Conservation (phyloP, 2,797 vertebrate genomes). For the Aulostomus chinensis region DNA sequence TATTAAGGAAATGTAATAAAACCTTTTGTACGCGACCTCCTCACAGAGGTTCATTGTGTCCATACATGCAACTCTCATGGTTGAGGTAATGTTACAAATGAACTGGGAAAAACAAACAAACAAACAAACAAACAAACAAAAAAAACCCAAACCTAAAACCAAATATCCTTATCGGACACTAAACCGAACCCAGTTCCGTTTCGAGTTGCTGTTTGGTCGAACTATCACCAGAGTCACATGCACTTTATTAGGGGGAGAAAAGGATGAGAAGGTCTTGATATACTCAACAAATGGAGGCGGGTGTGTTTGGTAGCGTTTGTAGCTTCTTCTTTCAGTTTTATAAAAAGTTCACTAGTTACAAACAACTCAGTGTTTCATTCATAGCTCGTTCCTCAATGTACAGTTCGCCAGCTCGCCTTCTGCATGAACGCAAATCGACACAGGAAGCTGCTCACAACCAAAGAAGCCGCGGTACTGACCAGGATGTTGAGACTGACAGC, state of each 20-base stretch:
- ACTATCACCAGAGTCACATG: constrained; percentile 89
- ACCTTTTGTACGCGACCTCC: constrained; percentile 91
- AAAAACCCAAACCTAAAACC: too few species aligned
- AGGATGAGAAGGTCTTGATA: constrained; percentile 78
- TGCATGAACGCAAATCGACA: constrained; percentile 60
- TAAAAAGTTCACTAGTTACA: constrained; percentile 69
- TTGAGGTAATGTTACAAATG: constrained; percentile 87
- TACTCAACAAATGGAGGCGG: too few species aligned
- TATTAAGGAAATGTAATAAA: constrained; percentile 99
- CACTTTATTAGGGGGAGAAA: constrained; percentile 85
- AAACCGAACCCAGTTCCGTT: constrained; percentile 78
- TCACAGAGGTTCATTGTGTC: constrained; percentile 85
- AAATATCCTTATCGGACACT: too few species aligned
- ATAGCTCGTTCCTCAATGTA: too few species aligned
- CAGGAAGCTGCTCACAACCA: too few species aligned
- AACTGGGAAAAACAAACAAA: constrained; percentile 62
- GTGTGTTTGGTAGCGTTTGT: too few species aligned
- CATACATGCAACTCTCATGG: constrained; percentile 92
- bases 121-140: constrained; percentile 67
- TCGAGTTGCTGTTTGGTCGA: constrained; percentile 83
- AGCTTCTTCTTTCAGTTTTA: constrained; percentile 68
- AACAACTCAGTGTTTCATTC: constrained; percentile 62
- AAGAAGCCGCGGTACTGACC: too few species aligned
- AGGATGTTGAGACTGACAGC: constrained; percentile 51
- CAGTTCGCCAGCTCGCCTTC: constrained; percentile 40